Conservation (phyloP, 2,888 invertebrate genomes). For the Prosopocoilus inquinatus region DNA sequence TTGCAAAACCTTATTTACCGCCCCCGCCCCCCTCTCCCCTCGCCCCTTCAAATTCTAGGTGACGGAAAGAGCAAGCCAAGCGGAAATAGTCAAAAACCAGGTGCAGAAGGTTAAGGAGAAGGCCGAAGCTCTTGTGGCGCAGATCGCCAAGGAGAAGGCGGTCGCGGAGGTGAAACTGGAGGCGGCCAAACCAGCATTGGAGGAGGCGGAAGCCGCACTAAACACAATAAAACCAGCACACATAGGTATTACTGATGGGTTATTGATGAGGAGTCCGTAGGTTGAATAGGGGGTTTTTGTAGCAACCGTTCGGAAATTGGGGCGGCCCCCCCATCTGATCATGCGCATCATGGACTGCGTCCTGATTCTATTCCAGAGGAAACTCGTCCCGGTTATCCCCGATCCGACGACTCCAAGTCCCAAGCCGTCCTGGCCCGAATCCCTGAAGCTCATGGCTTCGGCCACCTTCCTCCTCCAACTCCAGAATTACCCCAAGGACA, state of each 20-base stretch:
- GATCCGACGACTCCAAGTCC: conserved; percentile 82
- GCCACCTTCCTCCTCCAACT: conserved; percentile 88
- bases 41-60: conserved; percentile 56
- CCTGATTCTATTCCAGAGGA: conserved; percentile 86
- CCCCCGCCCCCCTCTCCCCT: neutral
- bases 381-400: conserved; percentile 75
- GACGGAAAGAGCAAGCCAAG: conserved; percentile 90
- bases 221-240: conserved; percentile 97
- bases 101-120: conserved; percentile 95
- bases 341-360: conserved; percentile 99
- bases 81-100: conserved; percentile 92
- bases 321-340: conserved; percentile 93
- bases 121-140: conserved; percentile 83
- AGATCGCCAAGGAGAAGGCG: conserved; percentile 86
- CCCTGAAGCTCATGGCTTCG: conserved; percentile 96
- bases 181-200: conserved; percentile 92
- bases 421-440: conserved; percentile 96
- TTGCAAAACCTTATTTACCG: no score
- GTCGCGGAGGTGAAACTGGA: conserved; percentile 90
- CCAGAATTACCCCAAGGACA: conserved; percentile 94
- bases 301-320: conserved; percentile 88
- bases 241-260: conserved; percentile 57
- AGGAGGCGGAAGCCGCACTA: conserved; percentile 91
- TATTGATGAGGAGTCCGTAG: neutral
- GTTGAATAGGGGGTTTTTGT: conserved; percentile 28